Evolutionary conservation across 2,888 invertebrate genomes (phyloP), one percentile per base, ranked within the genome.

Genomic region (Rutpela maculata): DNA sequence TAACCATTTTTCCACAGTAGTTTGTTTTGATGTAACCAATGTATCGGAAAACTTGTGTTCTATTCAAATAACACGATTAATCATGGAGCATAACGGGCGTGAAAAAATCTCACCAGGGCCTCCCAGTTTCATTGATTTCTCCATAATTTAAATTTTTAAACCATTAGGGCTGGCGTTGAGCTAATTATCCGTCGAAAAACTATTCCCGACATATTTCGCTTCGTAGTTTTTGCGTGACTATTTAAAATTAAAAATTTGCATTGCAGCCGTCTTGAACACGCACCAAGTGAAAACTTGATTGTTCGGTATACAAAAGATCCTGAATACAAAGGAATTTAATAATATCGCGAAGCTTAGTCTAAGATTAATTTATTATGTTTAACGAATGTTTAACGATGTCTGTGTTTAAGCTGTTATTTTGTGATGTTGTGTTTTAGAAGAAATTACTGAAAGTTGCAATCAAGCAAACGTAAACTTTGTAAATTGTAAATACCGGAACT

Each of bases 31-130:
- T 15, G 1, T n/a, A n/a, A 7, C 50, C 50, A n/a, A 50, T 50
- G 50, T n/a, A 50, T 50, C n/a, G 50, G 50, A 50, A 50, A 50
- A 50, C 50, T 50, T n/a, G 50, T n/a, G 50, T 15, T n/a, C 50
- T n/a, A 50, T 50, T n/a, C 50, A 50, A n/a, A 50, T 50, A 50
- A n/a, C 15, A 50, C n/a, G n/a, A 50, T 50, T n/a, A n/a, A 50
- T 50, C 50, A 50, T 50, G 50, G 50, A n/a, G 15, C 15, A 43
- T 12, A 43, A n/a, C 50, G 50, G n/a, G 50, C 15, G 50, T 50
- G n/a, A 50, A 43, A 50, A 50, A 50, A 50, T n/a, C n/a, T 50
- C 50, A 50, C 6, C 50, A 50, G 50, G n/a, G 50, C n/a, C 50
- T n/a, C 50, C 50, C 7, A n/a, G n/a, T 50, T 50, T n/a, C 50